Base-by-base conservation (phyloP, 2,797 vertebrate genomes). In the Myiothlypis coronata region DNA sequence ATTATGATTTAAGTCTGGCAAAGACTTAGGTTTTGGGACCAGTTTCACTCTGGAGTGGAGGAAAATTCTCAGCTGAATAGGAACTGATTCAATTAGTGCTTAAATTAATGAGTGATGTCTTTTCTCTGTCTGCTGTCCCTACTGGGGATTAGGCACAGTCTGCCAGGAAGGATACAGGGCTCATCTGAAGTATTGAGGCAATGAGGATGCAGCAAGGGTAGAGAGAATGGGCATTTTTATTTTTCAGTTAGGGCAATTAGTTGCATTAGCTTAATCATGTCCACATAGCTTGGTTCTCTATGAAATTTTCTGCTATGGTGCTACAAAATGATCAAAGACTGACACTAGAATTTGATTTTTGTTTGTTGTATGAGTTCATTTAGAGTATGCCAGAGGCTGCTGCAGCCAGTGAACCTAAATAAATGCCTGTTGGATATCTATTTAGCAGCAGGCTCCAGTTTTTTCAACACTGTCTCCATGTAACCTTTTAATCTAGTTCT, bases 401-500 rank as follows among this genome's bases (percentile, higher is more conserved):
- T 90, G 87, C 84, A 92, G 69, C 78, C 70, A 90, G 47, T 84
- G 90, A 95, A 90, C 91, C 92, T 93, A 90, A 94, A 90, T 85
- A 95, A 96, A 96, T 93, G 93, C 86, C 95, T 95, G 76, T 89
- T 94, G 87, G 94, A 86, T 97, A 91, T 90, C 96, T 91, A 68
- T 96, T 96, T 95, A 96, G 72, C 95, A 96, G 93, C 90, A 95
- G 79, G 89, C 76, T 86, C 83, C 78, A 57, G 14, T 70, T 93
- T 94, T 95, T 85, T 87, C 92, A 94, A 80, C 71, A 68, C 47
- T 0, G 3, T 93, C 85, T 95, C 76, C 5, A 4, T 86, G 82
- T 92, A 96, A 94, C 89, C 86, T 96, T 97, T 96, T 96, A 95
- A 96, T 97, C 95, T 95, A 82, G 52, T 90, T 94, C 95, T 95